Base-by-base conservation (phyloP, 2,113 vertebrate species). In the Phylloscopus trochiloides region DNA sequence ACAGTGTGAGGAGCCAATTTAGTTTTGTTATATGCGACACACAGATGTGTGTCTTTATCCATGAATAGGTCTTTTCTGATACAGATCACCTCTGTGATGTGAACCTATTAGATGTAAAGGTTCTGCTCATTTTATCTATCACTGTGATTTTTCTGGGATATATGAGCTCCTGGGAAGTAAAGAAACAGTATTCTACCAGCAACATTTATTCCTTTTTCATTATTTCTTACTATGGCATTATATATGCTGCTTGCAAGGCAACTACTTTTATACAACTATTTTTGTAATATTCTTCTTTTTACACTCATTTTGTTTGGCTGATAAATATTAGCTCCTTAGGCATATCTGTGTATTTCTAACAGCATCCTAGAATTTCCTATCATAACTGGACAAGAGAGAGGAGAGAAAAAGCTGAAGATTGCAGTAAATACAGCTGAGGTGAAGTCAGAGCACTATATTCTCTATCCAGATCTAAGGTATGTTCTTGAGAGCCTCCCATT, bases 401-500 rank as follows among this genome's bases (percentile, higher is more conserved):
- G 25, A 3, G 5, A 2, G 3, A 4, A 6, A 36, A 90, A 52
- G 42, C n/a, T 73, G 66, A 82, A 84, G 42, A 58, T 22, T 68
- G 45, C 28, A 34, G 45, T 72, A 79, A 91, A 68, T 54, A 73
- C 38, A 90, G 81, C 45, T 70, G 78, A 94, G 26, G 59, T 34
- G 51, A 81, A 92, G 63, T 88, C 89, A 92, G 71, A 88, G 58
- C 50, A 75, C 77, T 58, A 22, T 59, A 94, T 34, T 94, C 77
- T 88, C 81, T 45, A 47, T 58, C 36, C 71, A 77, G 66, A 93
- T 40, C 66, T 59, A 91, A 96, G 90, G 75, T 88, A 94, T 76
- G 90, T 51, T 97, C 90, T 66, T 7, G 6, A 93, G 90, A 93
- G 90, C 85, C 93, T 95, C 87, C 85, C 93, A 70, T 95, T 90